Evolutionary conservation across 2,797 vertebrate genomes (phyloP).

Genomic region (Chrysocyon brachyurus): DNA sequence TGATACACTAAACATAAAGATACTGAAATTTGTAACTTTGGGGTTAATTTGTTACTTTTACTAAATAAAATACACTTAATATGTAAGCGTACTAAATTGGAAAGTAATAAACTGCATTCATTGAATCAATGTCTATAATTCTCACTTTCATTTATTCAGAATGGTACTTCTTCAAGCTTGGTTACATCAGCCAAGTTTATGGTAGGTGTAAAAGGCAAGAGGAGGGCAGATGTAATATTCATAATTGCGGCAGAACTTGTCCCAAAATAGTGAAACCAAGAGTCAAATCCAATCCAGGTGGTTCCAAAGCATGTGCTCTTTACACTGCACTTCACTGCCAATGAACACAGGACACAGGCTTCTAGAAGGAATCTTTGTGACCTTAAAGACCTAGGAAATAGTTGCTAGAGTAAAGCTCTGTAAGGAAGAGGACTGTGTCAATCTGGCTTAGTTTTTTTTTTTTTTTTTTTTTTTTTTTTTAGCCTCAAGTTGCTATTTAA

Average conservation of each 20-base stretch:
- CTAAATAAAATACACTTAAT: slow-evolving; percentile 7
- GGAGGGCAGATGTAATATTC: background rate
- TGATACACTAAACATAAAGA: background rate
- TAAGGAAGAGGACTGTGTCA: background rate
- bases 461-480: no score
- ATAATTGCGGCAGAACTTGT: background rate
- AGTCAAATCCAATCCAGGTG: background rate
- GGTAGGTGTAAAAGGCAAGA: background rate
- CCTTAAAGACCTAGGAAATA: background rate
- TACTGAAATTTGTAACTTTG: background rate
- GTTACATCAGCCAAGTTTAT: slow-evolving; percentile 6
- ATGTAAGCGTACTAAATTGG: background rate
- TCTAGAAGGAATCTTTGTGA: background rate
- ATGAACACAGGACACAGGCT: background rate
- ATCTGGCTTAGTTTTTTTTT: background rate
- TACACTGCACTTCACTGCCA: background rate
- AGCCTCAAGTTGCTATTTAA: background rate
- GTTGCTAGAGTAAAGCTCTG: background rate
- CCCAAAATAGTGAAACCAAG: background rate
- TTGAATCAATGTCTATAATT: background rate
- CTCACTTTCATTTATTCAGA: slow-evolving; percentile 41
- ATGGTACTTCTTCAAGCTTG: background rate
- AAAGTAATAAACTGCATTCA: slow-evolving; percentile 1
- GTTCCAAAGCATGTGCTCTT: background rate
- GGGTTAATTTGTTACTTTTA: slow-evolving; percentile 8